These are phyloP conservation scores for Heliconius ethilla DNA, from an alignment of 2,888 invertebrate species.

Conservation along the genomic window DNA sequence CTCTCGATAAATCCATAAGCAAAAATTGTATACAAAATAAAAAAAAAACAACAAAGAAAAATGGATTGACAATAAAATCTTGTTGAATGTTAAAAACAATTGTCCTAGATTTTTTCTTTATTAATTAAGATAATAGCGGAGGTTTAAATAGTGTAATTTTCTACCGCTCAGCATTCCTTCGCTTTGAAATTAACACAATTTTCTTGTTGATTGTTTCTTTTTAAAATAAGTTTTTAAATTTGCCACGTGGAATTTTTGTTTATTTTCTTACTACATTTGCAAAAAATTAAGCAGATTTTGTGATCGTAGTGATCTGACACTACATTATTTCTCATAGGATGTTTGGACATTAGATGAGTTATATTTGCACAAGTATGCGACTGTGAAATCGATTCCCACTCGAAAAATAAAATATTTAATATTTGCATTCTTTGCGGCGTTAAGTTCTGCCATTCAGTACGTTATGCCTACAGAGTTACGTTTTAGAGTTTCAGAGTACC, in stretches of 20 bases:
- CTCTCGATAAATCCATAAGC: background rate
- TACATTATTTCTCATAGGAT: background rate
- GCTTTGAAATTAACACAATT: constrained; percentile 5
- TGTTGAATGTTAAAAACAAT: background rate
- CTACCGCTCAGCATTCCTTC: background rate
- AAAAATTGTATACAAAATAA: background rate
- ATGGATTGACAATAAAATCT: background rate
- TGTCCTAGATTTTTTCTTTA: constrained; percentile 4
- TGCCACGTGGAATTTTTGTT: background rate
- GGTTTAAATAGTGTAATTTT: constrained; percentile 14
- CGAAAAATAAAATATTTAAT: too few relatives aligned
- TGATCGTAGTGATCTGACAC: background rate
- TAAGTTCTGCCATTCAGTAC: too few relatives aligned
- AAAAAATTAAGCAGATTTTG: background rate
- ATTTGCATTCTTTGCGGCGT: too few relatives aligned
- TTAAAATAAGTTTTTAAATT: background rate
- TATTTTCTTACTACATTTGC: too few relatives aligned
- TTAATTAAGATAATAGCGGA: constrained; percentile 19
- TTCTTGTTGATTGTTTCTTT: background rate
- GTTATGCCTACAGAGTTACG: too few relatives aligned
- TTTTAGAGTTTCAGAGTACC: too few relatives aligned
- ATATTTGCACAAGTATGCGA: too few relatives aligned
- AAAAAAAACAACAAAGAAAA: background rate
- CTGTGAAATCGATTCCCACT: too few relatives aligned
- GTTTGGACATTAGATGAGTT: too few relatives aligned